Percentiles rank a stretch among this genome's conserved stretches.
These are phyloP conservation scores for Neopelma chrysocephalum DNA, from an alignment of 2,797 vertebrate genomes.

Conservation along the genomic window DNA sequence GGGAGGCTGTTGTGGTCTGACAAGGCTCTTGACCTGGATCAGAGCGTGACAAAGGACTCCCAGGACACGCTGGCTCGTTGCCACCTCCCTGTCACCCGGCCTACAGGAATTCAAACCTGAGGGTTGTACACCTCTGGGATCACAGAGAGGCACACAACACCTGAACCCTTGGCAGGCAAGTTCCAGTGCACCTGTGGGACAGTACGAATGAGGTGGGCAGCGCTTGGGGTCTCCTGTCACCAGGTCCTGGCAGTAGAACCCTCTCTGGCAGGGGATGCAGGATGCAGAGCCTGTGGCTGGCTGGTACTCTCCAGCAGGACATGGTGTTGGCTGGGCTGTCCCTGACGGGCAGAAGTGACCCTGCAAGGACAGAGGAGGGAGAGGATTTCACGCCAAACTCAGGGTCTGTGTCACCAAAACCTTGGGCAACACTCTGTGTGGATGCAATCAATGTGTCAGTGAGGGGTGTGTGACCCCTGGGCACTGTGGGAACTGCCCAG, in stretches of 20 bases:
- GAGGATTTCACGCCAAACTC: background rate
- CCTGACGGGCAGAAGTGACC: slow-evolving; percentile 87
- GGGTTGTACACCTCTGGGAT: background rate
- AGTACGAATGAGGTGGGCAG: slow-evolving; percentile 89
- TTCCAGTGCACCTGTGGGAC: slow-evolving; percentile 80
- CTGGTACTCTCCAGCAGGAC: slow-evolving; percentile 88
- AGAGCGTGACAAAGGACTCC: background rate
- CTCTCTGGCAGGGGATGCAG: slow-evolving; percentile 86
- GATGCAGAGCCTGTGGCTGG: slow-evolving; percentile 80
- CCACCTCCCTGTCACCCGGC: background rate
- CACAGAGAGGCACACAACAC: background rate
- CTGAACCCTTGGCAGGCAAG: background rate
- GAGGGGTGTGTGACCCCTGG: background rate
- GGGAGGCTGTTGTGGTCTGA: background rate
- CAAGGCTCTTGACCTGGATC: accelerated
- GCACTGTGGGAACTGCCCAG: background rate
- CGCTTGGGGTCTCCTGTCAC: slow-evolving; percentile 77
- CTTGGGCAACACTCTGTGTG: accelerated
- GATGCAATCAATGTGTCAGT: background rate
- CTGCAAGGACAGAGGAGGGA: slow-evolving; percentile 58
- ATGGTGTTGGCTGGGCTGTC: slow-evolving; percentile 79
- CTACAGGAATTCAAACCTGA: background rate
- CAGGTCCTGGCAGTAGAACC: slow-evolving; percentile 88
- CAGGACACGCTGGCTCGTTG: background rate
- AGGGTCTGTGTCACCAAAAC: background rate